phyloP scores from a whole-genome alignment of 2,113 vertebrate species.

The Sylvilagus bachmani region DNA sequence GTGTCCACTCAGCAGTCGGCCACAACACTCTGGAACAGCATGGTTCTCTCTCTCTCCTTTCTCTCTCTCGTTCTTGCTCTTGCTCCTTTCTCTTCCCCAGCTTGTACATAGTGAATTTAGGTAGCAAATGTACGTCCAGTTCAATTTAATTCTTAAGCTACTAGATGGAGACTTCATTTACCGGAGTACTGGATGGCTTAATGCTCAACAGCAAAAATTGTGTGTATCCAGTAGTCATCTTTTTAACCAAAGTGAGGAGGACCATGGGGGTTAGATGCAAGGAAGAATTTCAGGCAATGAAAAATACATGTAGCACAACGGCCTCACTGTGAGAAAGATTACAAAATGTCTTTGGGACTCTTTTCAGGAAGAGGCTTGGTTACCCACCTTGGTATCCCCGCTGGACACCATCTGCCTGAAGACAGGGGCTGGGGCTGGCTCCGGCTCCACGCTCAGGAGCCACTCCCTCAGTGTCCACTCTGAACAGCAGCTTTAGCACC shows the following conservation, averaged over 20 bases:
- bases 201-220: not conserved
- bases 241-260: not conserved
- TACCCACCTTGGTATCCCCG: not conserved
- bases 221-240: not conserved
- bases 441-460: not conserved
- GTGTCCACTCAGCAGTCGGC: conserved; percentile 54
- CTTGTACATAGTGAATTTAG: not conserved
- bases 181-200: not conserved
- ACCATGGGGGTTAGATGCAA: not conserved
- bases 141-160: not conserved
- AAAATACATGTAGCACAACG: not conserved
- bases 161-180: not conserved
- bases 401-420: not conserved
- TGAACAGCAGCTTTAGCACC: not conserved
- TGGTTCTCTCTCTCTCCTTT: not conserved
- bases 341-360: not conserved
- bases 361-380: conserved; percentile 31
- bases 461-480: not conserved
- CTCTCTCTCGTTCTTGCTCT: not conserved
- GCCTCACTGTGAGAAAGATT: not conserved
- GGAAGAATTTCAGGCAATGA: not conserved
- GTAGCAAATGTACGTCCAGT: not conserved
- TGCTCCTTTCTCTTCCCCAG: not conserved
- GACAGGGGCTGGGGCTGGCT: not conserved
- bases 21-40: not conserved